These are phyloP conservation scores for Mus spicilegus DNA, from an alignment of 2,113 vertebrate genomes.

Conservation along the genomic window DNA sequence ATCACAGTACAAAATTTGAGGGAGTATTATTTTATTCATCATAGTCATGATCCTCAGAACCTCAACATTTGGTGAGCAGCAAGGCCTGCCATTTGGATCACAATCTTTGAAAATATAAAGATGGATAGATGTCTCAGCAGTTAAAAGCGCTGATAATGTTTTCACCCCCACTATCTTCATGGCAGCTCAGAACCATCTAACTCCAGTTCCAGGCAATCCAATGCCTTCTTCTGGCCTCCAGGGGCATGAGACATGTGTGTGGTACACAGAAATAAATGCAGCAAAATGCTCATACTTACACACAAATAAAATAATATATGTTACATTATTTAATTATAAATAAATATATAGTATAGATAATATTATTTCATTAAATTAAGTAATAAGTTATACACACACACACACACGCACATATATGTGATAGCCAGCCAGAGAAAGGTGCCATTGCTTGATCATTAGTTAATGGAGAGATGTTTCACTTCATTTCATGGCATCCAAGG, in stretches of 20 bases:
- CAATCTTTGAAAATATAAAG: constrained; percentile 27
- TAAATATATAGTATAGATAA: not conserved
- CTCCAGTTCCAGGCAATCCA: not conserved
- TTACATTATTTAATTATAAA: not conserved
- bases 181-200: not conserved
- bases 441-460: not conserved
- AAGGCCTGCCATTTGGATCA: not conserved
- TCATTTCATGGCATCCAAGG: not conserved
- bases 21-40: not conserved
- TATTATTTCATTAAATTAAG: not conserved
- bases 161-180: not conserved
- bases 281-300: not conserved
- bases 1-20: not conserved
- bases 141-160: not conserved
- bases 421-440: not conserved
- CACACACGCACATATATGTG: too few species aligned
- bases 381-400: not conserved
- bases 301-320: not conserved
- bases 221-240: not conserved
- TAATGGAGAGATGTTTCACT: not conserved
- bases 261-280: not conserved
- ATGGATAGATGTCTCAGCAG: not conserved
- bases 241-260: not conserved
- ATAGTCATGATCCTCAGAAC: not conserved
- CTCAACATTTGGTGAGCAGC: not conserved